Conservation (phyloP, 2,888 invertebrate species). For the Agrotis clavis region DNA sequence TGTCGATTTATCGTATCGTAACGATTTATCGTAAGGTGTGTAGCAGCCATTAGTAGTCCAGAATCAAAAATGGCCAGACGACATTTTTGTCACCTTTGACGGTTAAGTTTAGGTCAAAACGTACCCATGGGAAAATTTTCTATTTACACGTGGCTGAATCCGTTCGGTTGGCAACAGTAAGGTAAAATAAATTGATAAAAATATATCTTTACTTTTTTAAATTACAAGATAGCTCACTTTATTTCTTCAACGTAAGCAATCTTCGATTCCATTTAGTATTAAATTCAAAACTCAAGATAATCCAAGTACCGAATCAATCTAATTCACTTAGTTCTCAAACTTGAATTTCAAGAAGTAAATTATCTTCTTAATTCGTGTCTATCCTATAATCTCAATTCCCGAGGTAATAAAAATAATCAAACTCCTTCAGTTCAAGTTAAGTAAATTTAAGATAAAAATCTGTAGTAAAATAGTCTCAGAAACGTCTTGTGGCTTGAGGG, state of each 20-base stretch:
- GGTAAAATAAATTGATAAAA: too few species aligned
- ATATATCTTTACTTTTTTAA: too few species aligned
- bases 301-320: constrained; percentile 25
- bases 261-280: not conserved
- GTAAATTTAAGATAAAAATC: constrained; percentile 4
- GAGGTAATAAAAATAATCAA: constrained; percentile 27
- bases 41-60: too few species aligned
- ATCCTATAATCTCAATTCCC: not conserved
- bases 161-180: too few species aligned
- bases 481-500: not conserved
- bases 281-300: constrained; percentile 14
- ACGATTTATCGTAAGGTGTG: too few species aligned
- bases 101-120: too few species aligned
- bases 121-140: too few species aligned
- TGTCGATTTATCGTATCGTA: too few species aligned
- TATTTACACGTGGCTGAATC: too few species aligned
- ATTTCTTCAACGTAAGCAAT: not conserved
- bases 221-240: too few species aligned
- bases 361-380: constrained; percentile 6
- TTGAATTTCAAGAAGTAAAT: constrained; percentile 6
- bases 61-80: too few species aligned
- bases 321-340: constrained; percentile 24
- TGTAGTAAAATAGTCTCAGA: constrained; percentile 4
- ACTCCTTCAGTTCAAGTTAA: constrained; percentile 17
- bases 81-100: too few species aligned